These are phyloP conservation scores for Ischnura elegans DNA, from an alignment of 2,888 invertebrate species.

Conservation along the genomic window DNA sequence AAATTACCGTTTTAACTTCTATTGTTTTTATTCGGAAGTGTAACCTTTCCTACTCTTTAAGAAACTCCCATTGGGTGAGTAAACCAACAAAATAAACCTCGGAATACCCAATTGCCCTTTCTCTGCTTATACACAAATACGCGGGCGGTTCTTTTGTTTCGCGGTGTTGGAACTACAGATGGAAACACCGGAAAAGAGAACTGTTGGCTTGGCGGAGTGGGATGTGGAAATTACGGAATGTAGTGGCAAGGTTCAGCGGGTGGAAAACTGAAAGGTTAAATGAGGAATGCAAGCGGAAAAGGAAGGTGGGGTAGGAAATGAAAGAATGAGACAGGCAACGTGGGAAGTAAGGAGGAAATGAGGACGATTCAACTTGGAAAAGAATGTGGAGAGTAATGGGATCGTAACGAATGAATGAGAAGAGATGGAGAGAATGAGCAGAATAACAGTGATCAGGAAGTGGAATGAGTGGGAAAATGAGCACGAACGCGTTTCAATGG, in stretches of 20 bases:
- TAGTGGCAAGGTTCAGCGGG: no score
- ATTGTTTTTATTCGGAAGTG: not conserved
- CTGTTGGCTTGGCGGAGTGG: no score
- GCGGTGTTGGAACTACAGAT: not conserved
- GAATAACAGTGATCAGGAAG: not conserved
- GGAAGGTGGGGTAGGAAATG: no score
- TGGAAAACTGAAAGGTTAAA: no score
- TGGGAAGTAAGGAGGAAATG: no score
- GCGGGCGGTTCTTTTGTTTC: not conserved
- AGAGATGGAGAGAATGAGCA: not conserved
- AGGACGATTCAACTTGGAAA: no score
- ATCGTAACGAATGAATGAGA: not conserved
- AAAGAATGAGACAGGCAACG: no score
- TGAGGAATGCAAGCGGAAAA: no score
- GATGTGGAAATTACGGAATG: no score
- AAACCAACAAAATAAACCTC: conserved; percentile 30
- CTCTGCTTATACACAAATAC: not conserved
- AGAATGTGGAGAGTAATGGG: no score
- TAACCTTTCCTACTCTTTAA: not conserved
- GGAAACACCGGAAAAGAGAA: not conserved
- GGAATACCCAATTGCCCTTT: conserved; percentile 10
- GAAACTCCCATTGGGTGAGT: not conserved
- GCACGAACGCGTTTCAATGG: no score
- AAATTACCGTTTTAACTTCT: not conserved
- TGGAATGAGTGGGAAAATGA: no score